phyloP scores from a whole-genome alignment of 2,113 vertebrate genomes.

The Phocoena sinus region DNA sequence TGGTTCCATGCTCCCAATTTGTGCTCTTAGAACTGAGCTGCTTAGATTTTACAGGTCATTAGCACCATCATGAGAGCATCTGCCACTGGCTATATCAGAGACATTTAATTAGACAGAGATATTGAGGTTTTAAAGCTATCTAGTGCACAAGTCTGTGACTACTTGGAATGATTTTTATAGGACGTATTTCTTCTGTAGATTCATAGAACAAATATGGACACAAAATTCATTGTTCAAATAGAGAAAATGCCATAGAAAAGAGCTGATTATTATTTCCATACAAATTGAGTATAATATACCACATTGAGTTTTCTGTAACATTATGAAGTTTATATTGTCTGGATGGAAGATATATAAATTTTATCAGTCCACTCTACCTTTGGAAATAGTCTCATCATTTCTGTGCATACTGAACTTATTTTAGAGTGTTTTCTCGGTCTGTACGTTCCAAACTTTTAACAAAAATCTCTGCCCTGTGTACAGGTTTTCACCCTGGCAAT shows the following conservation, averaged over 20 bases:
- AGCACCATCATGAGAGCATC: neutral
- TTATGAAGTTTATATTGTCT: neutral
- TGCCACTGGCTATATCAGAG: conserved; percentile 10
- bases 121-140: conserved; percentile 37
- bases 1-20: neutral
- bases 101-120: conserved; percentile 54
- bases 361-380: neutral
- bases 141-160: neutral
- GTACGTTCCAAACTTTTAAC: neutral
- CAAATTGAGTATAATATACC: neutral
- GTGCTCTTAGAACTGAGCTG: neutral
- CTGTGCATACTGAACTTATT: neutral
- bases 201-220: neutral
- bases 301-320: neutral
- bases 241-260: neutral
- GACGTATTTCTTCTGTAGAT: neutral
- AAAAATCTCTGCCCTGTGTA: neutral
- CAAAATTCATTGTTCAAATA: neutral
- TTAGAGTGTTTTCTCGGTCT: neutral
- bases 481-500: neutral
- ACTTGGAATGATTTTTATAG: neutral
- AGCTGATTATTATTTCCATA: neutral
- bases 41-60: neutral
- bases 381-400: conserved; percentile 7
- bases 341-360: neutral